Conservation (phyloP, 2,888 invertebrate genomes). For the Halictus ligatus region DNA sequence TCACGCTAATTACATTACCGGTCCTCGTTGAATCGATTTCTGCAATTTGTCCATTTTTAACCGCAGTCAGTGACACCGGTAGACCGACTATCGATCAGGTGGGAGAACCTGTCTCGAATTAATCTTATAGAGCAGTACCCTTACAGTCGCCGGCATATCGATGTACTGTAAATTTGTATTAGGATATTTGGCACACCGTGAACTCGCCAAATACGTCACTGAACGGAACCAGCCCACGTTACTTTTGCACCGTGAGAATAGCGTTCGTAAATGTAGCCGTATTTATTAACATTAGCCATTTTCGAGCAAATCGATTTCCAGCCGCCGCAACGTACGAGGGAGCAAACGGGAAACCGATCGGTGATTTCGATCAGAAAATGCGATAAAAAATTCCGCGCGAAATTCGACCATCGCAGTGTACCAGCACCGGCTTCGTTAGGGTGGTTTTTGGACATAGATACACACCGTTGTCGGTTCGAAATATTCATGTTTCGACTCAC, state of each 20-base stretch:
- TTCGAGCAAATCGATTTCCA: constrained; percentile 10
- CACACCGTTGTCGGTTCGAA: background rate
- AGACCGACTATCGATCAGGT: constrained; percentile 9
- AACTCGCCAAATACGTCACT: background rate
- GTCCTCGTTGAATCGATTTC: background rate
- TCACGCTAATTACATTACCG: background rate
- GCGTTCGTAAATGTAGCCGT: background rate
- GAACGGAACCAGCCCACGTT: background rate
- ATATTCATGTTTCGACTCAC: constrained; percentile 58
- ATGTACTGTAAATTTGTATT: background rate
- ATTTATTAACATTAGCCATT: constrained; percentile 25
- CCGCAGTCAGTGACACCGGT: background rate
- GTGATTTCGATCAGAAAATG: background rate
- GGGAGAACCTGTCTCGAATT: background rate
- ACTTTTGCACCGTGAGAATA: background rate
- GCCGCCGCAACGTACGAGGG: background rate
- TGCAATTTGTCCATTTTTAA: background rate
- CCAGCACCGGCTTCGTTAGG: background rate
- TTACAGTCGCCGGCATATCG: background rate
- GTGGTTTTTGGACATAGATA: background rate
- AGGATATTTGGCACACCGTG: background rate
- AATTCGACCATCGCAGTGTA: constrained; percentile 7
- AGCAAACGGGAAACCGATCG: background rate
- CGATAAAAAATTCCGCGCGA: constrained; percentile 36
- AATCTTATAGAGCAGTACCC: background rate